These are phyloP conservation scores for Hemithea aestivaria DNA, from an alignment of 2,888 invertebrate species.

Conservation along the genomic window DNA sequence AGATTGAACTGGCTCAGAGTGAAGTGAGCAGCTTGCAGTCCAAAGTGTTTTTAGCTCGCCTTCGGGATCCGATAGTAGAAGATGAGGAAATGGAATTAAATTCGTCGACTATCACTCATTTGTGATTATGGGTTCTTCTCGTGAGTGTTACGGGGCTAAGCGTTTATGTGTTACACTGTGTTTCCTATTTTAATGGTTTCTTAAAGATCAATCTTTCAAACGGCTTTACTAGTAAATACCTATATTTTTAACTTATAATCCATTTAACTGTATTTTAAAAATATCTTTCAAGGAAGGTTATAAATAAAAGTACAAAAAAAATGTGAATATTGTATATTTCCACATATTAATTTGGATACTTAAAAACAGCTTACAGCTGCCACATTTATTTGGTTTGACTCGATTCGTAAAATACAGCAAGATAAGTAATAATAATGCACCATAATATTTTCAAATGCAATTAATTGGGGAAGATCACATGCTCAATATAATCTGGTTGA, in stretches of 20 bases:
- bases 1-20: constrained; percentile 34
- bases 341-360: constrained; percentile 25
- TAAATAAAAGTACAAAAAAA: constrained; percentile 9
- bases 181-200: too few relatives aligned
- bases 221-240: too few relatives aligned
- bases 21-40: constrained; percentile 35
- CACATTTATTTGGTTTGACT: constrained; percentile 37
- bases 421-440: too few relatives aligned
- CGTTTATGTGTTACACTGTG: too few relatives aligned
- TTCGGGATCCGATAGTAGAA: constrained; percentile 35
- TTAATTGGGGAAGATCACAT: too few relatives aligned
- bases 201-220: too few relatives aligned
- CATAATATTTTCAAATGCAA: too few relatives aligned
- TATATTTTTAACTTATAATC: too few relatives aligned
- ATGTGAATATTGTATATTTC: constrained; percentile 19
- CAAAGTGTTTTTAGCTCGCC: constrained; percentile 29
- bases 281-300: not conserved
- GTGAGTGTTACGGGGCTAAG: too few relatives aligned
- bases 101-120: constrained; percentile 23
- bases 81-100: constrained; percentile 31
- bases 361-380: constrained; percentile 62
- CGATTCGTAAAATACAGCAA: not conserved
- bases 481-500: too few relatives aligned
- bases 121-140: too few relatives aligned
- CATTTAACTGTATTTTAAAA: too few relatives aligned